A percentile compares a stretch with the other conserved stretches of the same genome.
Evolutionary conservation across 2,797 vertebrate genomes (phyloP).

Genomic region (Lateolabrax maculatus): DNA sequence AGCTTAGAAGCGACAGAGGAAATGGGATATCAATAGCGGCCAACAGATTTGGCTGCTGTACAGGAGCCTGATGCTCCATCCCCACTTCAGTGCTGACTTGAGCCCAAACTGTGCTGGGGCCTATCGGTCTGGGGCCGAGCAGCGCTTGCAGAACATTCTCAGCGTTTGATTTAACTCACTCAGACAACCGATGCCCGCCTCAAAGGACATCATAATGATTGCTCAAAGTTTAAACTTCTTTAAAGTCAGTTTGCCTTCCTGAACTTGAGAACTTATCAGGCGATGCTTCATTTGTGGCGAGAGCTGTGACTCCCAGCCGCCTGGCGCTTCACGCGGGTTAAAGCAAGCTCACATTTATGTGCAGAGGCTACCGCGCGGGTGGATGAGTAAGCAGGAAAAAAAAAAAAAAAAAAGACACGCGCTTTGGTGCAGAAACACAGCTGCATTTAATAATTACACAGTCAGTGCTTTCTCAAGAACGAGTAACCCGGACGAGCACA

Average conservation of each 20-base stretch:
- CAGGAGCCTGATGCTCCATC: constrained; percentile 59
- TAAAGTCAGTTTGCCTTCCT: constrained; percentile 22
- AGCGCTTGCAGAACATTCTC: constrained; percentile 7
- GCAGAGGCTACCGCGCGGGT: neutral
- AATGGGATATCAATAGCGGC: constrained; percentile 80
- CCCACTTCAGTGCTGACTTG: constrained; percentile 53
- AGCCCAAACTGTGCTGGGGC: constrained; percentile 50
- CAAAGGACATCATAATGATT: constrained; percentile 16
- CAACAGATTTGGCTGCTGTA: constrained; percentile 76
- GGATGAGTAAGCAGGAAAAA: constrained; percentile 15
- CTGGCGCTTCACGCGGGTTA: constrained; percentile 8
- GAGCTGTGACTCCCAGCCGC: constrained; percentile 25
- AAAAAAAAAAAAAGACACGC: neutral
- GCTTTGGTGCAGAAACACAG: constrained; percentile 9
- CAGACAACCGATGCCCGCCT: constrained; percentile 7
- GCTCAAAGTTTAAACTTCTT: constrained; percentile 26
- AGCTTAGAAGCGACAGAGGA: constrained; percentile 77
- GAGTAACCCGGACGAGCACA: neutral
- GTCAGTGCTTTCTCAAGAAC: constrained; percentile 11
- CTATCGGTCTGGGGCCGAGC: constrained; percentile 34
- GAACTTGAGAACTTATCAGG: constrained; percentile 11
- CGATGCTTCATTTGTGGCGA: neutral
- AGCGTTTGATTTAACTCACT: constrained; percentile 29
- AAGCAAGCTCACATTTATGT: constrained; percentile 6
- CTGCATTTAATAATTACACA: constrained; percentile 17